These are phyloP conservation scores for Numida meleagris DNA, from an alignment of 2,113 vertebrate species.

Conservation along the genomic window DNA sequence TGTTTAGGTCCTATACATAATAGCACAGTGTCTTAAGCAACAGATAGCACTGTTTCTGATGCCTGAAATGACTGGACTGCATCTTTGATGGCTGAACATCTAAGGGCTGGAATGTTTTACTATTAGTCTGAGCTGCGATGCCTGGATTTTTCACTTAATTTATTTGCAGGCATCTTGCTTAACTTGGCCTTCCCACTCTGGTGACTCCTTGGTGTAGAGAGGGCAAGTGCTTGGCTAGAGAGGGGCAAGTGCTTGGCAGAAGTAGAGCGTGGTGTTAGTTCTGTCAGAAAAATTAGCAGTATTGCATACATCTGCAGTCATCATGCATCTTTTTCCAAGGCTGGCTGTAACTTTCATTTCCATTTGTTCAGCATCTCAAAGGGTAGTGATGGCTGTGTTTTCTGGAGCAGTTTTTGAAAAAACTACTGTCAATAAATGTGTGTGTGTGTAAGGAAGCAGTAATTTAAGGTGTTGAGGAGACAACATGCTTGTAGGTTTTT, in stretches of 20 bases:
- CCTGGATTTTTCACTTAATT: not conserved
- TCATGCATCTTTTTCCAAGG: not conserved
- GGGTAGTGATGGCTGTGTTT: not conserved
- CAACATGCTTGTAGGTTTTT: not conserved
- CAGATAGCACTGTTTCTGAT: not conserved
- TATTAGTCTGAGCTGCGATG: slow-evolving; percentile 16
- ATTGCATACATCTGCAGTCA: not conserved
- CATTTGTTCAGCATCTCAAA: not conserved
- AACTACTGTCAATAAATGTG: not conserved
- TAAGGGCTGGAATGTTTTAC: not conserved
- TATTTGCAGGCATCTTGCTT: not conserved
- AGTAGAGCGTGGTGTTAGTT: not conserved
- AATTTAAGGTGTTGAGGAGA: not conserved
- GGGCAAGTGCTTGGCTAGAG: not conserved
- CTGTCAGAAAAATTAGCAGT: not conserved
- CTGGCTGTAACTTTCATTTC: not conserved
- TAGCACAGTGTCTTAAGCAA: fast-evolving
- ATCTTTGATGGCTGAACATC: slow-evolving; percentile 2
- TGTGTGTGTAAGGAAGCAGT: not conserved
- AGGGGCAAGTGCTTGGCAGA: not conserved
- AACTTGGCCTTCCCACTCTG: slow-evolving; percentile 16
- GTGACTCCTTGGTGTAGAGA: not conserved
- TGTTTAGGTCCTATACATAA: not conserved
- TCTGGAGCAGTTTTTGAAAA: slow-evolving; percentile 6
- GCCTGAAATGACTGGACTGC: not conserved